Conservation (phyloP, 2,113 vertebrate species). For the Dipodomys merriami region DNA sequence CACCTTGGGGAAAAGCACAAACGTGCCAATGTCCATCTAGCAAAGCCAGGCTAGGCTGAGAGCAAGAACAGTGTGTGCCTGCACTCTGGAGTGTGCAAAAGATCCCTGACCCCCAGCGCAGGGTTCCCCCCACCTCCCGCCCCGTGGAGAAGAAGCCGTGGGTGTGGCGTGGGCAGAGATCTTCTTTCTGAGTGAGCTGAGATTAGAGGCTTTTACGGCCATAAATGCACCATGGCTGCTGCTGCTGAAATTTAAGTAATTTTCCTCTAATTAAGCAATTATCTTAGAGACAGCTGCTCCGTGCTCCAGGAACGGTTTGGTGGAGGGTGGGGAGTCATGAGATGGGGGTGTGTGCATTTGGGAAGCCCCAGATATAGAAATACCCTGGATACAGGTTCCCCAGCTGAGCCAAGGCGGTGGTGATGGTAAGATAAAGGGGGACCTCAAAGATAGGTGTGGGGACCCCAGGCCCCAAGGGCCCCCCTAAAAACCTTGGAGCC, state of each 20-base stretch:
- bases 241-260: conserved; percentile 68
- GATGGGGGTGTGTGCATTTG: neutral
- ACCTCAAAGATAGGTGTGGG: neutral
- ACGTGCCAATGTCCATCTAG: neutral
- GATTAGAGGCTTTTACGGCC: conserved; percentile 31
- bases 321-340: neutral
- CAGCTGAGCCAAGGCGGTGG: neutral
- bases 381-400: neutral
- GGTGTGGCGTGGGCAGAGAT: neutral
- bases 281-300: conserved; percentile 56
- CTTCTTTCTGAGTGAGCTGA: neutral
- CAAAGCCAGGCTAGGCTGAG: neutral
- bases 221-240: neutral
- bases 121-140: neutral
- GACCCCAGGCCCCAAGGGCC: neutral
- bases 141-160: neutral
- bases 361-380: conserved; percentile 58
- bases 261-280: conserved; percentile 79
- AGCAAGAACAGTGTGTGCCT: rapidly evolving
- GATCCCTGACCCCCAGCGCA: neutral
- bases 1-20: neutral
- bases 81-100: rapidly evolving
- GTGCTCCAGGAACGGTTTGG: conserved; percentile 52
- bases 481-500: rapidly evolving
- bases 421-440: neutral